Conservation (phyloP, 2,888 invertebrate species). For the Oligia latruncula region DNA sequence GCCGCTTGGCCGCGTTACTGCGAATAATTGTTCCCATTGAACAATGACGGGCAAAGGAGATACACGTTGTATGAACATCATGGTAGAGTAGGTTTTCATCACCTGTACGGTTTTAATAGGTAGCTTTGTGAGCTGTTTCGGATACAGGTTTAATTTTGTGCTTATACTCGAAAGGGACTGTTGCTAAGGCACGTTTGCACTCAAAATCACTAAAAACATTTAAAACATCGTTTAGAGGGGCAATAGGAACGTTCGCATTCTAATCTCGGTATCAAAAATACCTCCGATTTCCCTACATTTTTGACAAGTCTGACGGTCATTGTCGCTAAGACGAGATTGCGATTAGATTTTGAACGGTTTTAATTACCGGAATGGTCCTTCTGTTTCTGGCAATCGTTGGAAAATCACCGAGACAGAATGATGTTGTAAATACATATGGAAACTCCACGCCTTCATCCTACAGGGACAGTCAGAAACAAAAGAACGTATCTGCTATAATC, state of each 20-base stretch:
- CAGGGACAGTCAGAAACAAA: too few relatives aligned
- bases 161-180: not conserved
- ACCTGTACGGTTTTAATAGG: conserved; percentile 10
- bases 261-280: too few relatives aligned
- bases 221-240: not conserved
- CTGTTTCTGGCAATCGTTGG: too few relatives aligned
- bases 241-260: not conserved
- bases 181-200: not conserved
- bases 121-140: conserved; percentile 6
- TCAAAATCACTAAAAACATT: not conserved
- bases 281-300: too few relatives aligned
- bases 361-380: too few relatives aligned
- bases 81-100: conserved; percentile 37
- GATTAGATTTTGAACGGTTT: too few relatives aligned
- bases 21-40: conserved; percentile 63
- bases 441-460: too few relatives aligned
- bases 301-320: too few relatives aligned
- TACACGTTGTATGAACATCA: conserved; percentile 19
- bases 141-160: not conserved
- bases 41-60: conserved; percentile 46
- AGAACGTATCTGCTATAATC: too few relatives aligned
- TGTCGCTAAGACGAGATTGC: too few relatives aligned
- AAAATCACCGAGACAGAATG: too few relatives aligned
- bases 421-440: too few relatives aligned
- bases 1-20: conserved; percentile 62